These are phyloP conservation scores for Lampris megalopsis DNA, from an alignment of 2,113 vertebrate species.

Conservation along the genomic window DNA sequence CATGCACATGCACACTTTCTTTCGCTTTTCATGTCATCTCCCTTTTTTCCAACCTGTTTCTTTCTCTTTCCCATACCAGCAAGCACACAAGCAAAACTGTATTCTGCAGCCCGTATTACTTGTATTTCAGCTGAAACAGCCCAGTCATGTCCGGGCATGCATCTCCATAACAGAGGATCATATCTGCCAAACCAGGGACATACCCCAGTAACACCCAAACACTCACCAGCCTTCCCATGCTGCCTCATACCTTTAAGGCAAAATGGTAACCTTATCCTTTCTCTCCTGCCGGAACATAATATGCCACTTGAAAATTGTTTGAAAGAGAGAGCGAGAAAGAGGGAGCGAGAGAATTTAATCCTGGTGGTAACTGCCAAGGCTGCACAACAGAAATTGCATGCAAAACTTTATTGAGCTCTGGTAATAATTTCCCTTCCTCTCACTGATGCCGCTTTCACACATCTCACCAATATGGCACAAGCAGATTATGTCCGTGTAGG, in stretches of 20 bases:
- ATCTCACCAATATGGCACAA: constrained; percentile 1
- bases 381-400: not conserved
- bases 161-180: constrained; percentile 1
- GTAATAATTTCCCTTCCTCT: constrained; percentile 39
- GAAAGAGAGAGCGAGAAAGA: not conserved
- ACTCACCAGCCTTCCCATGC: not conserved
- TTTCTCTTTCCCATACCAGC: not conserved
- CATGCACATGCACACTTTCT: not conserved
- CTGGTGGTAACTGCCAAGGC: constrained; percentile 29
- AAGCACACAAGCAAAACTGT: not conserved
- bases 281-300: not conserved
- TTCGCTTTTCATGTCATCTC: not conserved
- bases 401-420: not conserved
- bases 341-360: not conserved
- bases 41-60: not conserved
- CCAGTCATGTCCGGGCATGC: constrained; percentile 55
- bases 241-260: not conserved
- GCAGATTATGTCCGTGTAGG: not conserved
- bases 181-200: constrained; percentile 7
- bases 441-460: not conserved
- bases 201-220: constrained; percentile 21
- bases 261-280: not conserved
- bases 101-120: not conserved
- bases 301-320: not conserved
- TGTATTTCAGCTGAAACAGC: no score